These are phyloP conservation scores for Lepas anatifera DNA, from an alignment of 2,888 invertebrate genomes.

Conservation along the genomic window DNA sequence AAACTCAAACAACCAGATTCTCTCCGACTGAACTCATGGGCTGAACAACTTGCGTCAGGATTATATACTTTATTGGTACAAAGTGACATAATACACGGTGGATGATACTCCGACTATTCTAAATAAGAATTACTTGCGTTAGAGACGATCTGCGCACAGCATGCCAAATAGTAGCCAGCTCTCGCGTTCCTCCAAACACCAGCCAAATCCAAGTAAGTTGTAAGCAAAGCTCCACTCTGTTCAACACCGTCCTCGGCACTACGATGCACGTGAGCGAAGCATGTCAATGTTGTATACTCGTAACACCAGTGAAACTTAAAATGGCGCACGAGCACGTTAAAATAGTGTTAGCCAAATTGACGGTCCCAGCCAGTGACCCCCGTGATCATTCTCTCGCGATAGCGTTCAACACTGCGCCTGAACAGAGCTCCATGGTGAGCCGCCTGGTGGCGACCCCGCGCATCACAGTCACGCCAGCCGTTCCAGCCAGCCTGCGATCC, in stretches of 20 bases:
- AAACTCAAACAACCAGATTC: too few relatives aligned
- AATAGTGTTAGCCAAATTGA: slow-evolving; percentile 1
- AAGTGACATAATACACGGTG: slow-evolving; percentile 3
- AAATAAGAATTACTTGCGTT: not conserved
- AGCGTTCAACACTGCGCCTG: too few relatives aligned
- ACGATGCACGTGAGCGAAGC: not conserved
- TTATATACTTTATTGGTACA: slow-evolving; percentile 9
- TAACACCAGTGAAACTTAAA: too few relatives aligned
- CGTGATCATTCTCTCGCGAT: too few relatives aligned
- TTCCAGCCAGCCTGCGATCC: too few relatives aligned
- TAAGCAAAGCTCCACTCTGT: not conserved
- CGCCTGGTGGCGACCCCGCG: too few relatives aligned
- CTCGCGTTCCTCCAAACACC: not conserved
- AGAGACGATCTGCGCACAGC: not conserved
- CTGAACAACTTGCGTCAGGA: too few relatives aligned
- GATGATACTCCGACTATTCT: not conserved
- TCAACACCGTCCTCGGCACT: not conserved
- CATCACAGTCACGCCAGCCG: too few relatives aligned
- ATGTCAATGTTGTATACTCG: too few relatives aligned
- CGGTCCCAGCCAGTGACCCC: too few relatives aligned
- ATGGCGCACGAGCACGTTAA: not conserved
- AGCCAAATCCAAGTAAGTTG: not conserved
- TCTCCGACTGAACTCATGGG: too few relatives aligned
- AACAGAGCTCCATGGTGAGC: too few relatives aligned
- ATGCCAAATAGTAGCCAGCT: not conserved